phyloP scores from a whole-genome alignment of 2,113 vertebrate genomes.

The Caranx ignobilis region DNA sequence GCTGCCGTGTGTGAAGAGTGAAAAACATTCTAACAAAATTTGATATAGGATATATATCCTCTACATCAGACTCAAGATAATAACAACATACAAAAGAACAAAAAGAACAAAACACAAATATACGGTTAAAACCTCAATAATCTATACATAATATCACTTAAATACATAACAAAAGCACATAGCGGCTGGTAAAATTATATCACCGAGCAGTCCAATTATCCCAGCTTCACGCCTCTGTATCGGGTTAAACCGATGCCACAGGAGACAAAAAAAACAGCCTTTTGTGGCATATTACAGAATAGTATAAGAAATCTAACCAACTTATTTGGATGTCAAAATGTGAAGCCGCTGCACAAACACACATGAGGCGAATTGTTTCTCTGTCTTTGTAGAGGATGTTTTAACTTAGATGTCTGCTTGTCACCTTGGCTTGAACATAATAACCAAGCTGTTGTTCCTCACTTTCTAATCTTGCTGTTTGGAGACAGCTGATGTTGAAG shows the following conservation, averaged over 20 bases:
- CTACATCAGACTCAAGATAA: no score
- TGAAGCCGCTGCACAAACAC: neutral
- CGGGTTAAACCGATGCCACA: neutral
- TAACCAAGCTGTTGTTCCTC: neutral
- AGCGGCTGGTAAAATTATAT: neutral
- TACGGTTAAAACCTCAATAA: no score
- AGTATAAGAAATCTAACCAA: neutral
- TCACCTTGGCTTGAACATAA: neutral
- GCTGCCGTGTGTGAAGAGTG: neutral
- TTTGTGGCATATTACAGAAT: neutral
- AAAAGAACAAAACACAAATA: no score
- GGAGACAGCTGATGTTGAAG: neutral
- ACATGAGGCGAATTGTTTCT: neutral
- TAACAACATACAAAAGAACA: no score
- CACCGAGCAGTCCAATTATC: neutral
- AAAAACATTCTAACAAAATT: neutral
- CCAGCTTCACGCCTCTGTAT: neutral
- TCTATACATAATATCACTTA: no score
- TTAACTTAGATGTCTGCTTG: neutral
- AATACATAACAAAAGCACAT: neutral
- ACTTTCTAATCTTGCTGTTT: neutral
- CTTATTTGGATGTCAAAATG: conserved; percentile 11
- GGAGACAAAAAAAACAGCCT: neutral
- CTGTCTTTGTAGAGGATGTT: neutral
- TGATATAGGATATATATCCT: no score